Evolutionary conservation across 2,888 invertebrate genomes (phyloP).

Genomic region (Melanotus villosus): DNA sequence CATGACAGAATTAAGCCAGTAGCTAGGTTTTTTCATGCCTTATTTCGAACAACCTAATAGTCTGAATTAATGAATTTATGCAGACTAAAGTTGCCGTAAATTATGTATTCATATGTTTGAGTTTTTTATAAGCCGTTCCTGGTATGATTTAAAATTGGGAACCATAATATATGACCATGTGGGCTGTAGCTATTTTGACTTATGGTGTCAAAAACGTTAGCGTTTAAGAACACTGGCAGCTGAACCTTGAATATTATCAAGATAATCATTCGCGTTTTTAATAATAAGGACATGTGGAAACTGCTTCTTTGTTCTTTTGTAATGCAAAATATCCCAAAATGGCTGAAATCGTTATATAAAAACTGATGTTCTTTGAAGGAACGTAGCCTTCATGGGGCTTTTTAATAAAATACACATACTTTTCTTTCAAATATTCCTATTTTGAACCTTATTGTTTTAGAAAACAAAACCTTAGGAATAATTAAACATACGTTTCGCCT

Average conservation of each 20-base stretch:
- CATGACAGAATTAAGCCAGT: conserved; percentile 48
- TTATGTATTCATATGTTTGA: conserved; percentile 33
- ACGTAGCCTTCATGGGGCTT: too few species aligned
- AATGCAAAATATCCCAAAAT: too few species aligned
- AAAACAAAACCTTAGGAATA: too few species aligned
- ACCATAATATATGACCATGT: conserved; percentile 23
- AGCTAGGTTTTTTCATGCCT: conserved; percentile 42
- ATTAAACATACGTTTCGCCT: too few species aligned
- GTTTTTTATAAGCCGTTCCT: conserved; percentile 16
- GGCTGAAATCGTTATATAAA: too few species aligned
- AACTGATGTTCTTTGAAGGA: too few species aligned
- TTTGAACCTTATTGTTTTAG: not conserved
- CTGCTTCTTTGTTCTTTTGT: too few species aligned
- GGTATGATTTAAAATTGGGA: conserved; percentile 27
- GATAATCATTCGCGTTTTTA: too few species aligned
- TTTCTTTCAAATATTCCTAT: too few species aligned
- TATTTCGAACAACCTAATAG: conserved; percentile 13
- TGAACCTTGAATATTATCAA: not conserved
- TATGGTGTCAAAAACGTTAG: conserved; percentile 11
- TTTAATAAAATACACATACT: too few species aligned
- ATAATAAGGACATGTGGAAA: too few species aligned
- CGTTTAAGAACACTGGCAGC: not conserved
- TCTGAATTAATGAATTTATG: conserved; percentile 23
- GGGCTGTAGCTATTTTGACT: conserved; percentile 29
- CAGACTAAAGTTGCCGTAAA: conserved; percentile 24